Evolutionary conservation across 2,888 invertebrate species (phyloP), one percentile per base, ranked within the genome.

Genomic region (Plemyria rubiginata): DNA sequence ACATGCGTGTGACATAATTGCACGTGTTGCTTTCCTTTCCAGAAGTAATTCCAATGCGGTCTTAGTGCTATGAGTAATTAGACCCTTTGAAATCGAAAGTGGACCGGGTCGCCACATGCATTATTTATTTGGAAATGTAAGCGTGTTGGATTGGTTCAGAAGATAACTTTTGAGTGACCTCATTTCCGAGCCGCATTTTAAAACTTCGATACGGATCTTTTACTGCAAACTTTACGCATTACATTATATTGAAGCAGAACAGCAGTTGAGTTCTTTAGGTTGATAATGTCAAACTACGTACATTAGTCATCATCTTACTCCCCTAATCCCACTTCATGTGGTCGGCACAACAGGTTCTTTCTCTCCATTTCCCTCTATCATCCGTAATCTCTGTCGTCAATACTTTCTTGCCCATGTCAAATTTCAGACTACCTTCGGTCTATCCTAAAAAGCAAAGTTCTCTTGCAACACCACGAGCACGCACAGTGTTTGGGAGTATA

Each of bases 31-130:
- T 51, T 58, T 49, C 16, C 4, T 49, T 56, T 40, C 48, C 36
- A n/a, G 13, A 22, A 32, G 11, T 41, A 41, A 41, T 61, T 36
- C 43, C 55, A 43, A 57, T 53, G 41, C 43, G 28, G 13, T 5
- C 45, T 41, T 28, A 57, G 53, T 53, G 45, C 56, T 53, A 56
- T 51, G 50, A 53, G 52, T 52, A 36, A 55, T 61, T 32, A 49
- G 41, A 22, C 52, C 51, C 56, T 48, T 56, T 32, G 28, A 52
- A 57, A 62, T 43, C n/a, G 62, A 62, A 57, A 62, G 62, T 53
- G n/a, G 62, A 50, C 6, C 41, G 22, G 9, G 15, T 50, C 36
- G 15, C 38, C 7, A 28, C 50, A 50, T 60, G 60, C 60, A 61
- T 61, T 61, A 61, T 51, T 61, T 55, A 60, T 55, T 32, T 29